Evolutionary conservation across 2,113 vertebrate species (phyloP), one percentile per base, ranked within the genome.

Genomic region (Meleagris gallopavo): DNA sequence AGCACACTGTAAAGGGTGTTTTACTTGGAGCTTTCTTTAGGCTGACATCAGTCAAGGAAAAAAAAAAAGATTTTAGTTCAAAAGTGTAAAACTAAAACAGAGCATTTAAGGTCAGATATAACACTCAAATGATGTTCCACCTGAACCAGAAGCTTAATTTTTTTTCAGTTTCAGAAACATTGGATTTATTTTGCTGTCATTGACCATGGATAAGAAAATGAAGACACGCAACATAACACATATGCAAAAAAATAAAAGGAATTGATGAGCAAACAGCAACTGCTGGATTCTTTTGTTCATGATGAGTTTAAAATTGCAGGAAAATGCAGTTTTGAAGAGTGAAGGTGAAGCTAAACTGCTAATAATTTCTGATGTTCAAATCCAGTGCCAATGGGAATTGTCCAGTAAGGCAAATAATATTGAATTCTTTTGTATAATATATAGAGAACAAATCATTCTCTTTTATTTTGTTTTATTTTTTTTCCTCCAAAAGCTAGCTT

Each of bases 51-150:
- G 95, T 96, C 86, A 83, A 93, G 81, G 93, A 90, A 66, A 83
- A 85, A 93, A 54, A 54, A 83, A 95, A 94, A 91, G 64, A 83
- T 96, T 93, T 92, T 97, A 91, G 95, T 96, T 96, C 93, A 96
- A 91, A 95, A 97, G 91, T 87, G 61, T 91, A 98, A 96, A 96
- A 85, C 83, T 97, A 74, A 97, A 98, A 92, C 93, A 97, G 93
- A 94, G 75, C 87, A 92, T 97, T 96, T 94, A 93, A 93, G 82
- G 90, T 91, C 21, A 2, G 83, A 93, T 85, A 30, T 89, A 89
- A 64, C 87, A 74, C 87, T 94, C 87, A 27, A 46, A 43, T 4
- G 1, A 66, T 20, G 46, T 75, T 92, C 73, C 88, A 95, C 84
- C 88, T 90, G 86, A 43, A 93, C 45, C 27, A 93, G 71, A 84